Evolutionary conservation across 2,888 invertebrate genomes (phyloP).

Genomic region (Apotomis betuletana): DNA sequence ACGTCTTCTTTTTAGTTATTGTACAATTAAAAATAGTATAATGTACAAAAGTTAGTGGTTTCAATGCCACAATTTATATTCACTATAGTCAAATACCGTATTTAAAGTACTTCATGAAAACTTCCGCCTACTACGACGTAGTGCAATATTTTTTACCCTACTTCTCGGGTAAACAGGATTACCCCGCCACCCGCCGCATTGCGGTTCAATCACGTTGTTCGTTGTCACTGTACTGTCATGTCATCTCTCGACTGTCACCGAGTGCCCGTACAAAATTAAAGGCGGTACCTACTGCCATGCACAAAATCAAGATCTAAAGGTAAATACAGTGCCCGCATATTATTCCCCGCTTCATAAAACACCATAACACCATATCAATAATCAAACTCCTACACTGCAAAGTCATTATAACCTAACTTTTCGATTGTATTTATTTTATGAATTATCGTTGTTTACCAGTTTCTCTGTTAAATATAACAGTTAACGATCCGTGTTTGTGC

Average conservation of each 20-base stretch:
- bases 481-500: slow-evolving; percentile 2
- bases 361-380: slow-evolving; percentile 24
- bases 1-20: too few relatives aligned
- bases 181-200: slow-evolving; percentile 41
- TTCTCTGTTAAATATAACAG: slow-evolving; percentile 35
- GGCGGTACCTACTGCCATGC: slow-evolving; percentile 79
- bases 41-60: too few relatives aligned
- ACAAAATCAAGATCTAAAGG: slow-evolving; percentile 80
- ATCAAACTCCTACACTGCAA: slow-evolving; percentile 51
- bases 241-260: slow-evolving; percentile 74
- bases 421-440: slow-evolving; percentile 43
- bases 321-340: slow-evolving; percentile 50
- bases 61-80: too few relatives aligned
- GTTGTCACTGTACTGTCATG: slow-evolving; percentile 66
- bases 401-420: slow-evolving; percentile 74
- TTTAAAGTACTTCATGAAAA: too few relatives aligned
- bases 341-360: slow-evolving; percentile 24
- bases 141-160: slow-evolving; percentile 21
- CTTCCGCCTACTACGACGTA: too few relatives aligned
- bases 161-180: slow-evolving; percentile 12
- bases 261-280: slow-evolving; percentile 77
- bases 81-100: too few relatives aligned
- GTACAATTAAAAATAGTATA: too few relatives aligned
- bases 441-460: slow-evolving; percentile 39
- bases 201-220: slow-evolving; percentile 47